These are phyloP conservation scores for Linnaemya tessellans DNA, from an alignment of 2,888 invertebrate genomes.

Conservation along the genomic window DNA sequence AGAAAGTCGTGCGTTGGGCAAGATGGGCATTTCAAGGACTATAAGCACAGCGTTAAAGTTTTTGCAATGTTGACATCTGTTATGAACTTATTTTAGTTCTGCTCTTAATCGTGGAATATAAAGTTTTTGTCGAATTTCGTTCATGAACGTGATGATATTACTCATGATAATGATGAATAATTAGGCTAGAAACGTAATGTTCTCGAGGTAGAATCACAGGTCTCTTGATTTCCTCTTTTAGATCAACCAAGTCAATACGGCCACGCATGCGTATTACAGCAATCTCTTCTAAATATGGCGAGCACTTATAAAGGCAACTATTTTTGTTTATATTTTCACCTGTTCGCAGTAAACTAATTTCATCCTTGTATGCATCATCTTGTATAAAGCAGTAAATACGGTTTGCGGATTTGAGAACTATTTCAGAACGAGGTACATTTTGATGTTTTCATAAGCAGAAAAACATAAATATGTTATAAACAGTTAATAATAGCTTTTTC, in stretches of 20 bases:
- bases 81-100: neutral
- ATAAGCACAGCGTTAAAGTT: no score
- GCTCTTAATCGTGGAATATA: neutral
- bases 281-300: neutral
- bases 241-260: neutral
- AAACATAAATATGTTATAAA: neutral
- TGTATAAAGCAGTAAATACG: neutral
- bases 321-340: neutral
- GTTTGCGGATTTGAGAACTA: neutral
- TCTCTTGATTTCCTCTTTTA: neutral
- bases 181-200: neutral
- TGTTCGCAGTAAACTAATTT: neutral
- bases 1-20: no score
- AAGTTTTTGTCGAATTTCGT: no score
- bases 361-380: neutral
- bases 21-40: no score
- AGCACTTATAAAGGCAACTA: neutral
- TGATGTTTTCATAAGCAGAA: neutral
- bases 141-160: no score
- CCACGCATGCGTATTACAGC: neutral
- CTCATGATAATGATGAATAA: neutral
- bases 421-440: neutral
- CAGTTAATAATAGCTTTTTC: neutral
- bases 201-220: neutral
- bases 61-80: conserved; percentile 5